Evolutionary conservation across 2,888 invertebrate genomes (phyloP), one percentile per base, ranked within the genome.

Genomic region (Eupithecia exiguata): DNA sequence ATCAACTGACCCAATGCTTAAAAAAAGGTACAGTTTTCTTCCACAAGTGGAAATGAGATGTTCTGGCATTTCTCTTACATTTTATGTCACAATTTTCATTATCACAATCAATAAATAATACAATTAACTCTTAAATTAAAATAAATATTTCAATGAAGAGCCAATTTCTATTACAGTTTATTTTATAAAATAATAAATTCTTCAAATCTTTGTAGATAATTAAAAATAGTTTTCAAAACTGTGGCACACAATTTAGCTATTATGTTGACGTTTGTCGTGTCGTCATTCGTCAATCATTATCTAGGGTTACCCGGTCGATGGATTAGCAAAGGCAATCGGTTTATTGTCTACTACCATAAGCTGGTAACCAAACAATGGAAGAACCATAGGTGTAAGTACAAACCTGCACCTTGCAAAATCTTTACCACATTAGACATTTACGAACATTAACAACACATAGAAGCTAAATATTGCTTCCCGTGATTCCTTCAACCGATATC

Each of bases 401-500:
- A 38, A 65, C 35, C 66, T 25, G 40, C 40, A 16, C 16, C 40
- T 40, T 40, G 66, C 65, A 66, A 12, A 66, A 40, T 21, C 25
- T 9, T 58, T 43, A 66, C 25, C 66, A 66, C 40, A 68, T 62
- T 49, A 58, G 46, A 65, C 40, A 69, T 36, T 61, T 61, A 68
- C 70, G 63, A 71, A 36, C 68, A 68, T 73, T 74, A 72, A 74
- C 68, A 53, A 73, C 38, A 62, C 38, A 58, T 67, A 70, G 74
- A 77, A 80, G 79, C 87, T 90, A 95, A 81, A 95, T 95, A 88
- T 95, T 95, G 92, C 95, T 95, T 81, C 95, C 95, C 80, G 95
- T 95, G 88, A 95, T 95, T 91, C 95, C 95, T 92, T 95, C 95
- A 85, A 95, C 95, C 83, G 95, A 95, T 92, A 95, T 95, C 88